phyloP scores from a whole-genome alignment of 23 tunicate species.

The Clavelina lepadiformis region DNA sequence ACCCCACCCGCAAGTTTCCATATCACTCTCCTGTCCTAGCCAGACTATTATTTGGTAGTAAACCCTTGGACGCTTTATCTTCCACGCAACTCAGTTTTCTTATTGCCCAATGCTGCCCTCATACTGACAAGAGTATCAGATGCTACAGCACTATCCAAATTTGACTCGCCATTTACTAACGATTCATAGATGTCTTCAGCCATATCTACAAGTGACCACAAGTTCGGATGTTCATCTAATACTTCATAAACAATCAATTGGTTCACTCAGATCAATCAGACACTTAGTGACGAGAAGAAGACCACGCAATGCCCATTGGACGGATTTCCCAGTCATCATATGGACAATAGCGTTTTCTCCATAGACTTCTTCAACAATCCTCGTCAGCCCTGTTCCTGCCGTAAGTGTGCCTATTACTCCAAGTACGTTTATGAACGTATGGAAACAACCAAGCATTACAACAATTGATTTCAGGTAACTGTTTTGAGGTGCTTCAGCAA shows the following conservation, averaged over 20 bases:
- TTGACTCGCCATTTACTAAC: not conserved
- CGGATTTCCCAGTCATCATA: not conserved
- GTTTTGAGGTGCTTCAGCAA: not conserved
- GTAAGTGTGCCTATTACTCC: not conserved
- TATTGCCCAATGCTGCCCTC: too few relatives aligned
- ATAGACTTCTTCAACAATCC: not conserved
- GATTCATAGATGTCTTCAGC: not conserved
- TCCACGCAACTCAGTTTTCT: too few relatives aligned
- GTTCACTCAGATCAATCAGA: not conserved
- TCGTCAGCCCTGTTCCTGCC: not conserved
- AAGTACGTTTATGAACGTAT: not conserved
- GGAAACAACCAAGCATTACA: not conserved
- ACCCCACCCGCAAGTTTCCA: too few relatives aligned
- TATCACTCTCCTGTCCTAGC: too few relatives aligned
- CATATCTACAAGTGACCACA: not conserved
- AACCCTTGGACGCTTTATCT: too few relatives aligned
- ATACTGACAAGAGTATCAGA: not conserved
- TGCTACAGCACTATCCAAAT: not conserved
- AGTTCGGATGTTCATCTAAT: not conserved
- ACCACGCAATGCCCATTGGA: not conserved
- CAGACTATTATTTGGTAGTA: too few relatives aligned
- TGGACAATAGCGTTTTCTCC: not conserved
- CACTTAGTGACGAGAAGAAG: constrained; percentile 2
- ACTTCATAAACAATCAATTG: not conserved
- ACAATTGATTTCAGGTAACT: not conserved